These are phyloP conservation scores for Pseudococcus viburni DNA, from an alignment of 2,888 invertebrate species.

Conservation along the genomic window DNA sequence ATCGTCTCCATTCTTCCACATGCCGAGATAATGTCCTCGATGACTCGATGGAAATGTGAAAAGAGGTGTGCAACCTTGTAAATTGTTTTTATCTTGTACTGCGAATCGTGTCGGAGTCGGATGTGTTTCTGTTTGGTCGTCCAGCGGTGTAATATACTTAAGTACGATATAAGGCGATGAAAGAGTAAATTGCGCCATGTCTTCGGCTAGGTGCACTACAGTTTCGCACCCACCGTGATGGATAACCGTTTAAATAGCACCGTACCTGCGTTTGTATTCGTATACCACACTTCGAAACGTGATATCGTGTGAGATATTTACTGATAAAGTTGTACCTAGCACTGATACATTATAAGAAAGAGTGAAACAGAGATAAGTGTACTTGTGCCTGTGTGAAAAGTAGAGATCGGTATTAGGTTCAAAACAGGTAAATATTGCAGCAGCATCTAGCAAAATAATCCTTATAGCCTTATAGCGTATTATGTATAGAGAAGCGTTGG, in stretches of 20 bases:
- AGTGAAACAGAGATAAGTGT: background rate
- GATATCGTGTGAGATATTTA: constrained; percentile 54
- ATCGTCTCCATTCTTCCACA: background rate
- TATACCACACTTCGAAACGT: constrained; percentile 23
- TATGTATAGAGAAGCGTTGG: background rate
- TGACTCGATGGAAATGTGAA: constrained; percentile 7
- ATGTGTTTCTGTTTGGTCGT: background rate
- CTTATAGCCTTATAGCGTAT: background rate
- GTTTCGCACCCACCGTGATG: constrained; percentile 30
- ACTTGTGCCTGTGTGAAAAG: background rate
- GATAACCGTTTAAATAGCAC: constrained; percentile 30
- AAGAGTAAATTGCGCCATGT: constrained; percentile 13
- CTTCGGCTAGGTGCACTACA: background rate
- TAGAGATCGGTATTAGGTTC: background rate
- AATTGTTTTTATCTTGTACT: constrained; percentile 21
- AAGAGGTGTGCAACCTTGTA: constrained; percentile 25
- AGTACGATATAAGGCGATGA: background rate
- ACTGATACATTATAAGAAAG: background rate
- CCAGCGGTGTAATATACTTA: background rate
- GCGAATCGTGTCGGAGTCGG: constrained; percentile 11
- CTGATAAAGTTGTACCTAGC: constrained; percentile 40
- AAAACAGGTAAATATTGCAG: constrained; percentile 1
- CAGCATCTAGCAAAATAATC: background rate
- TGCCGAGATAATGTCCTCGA: background rate
- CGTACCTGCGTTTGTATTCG: too few species aligned